Conservation (phyloP, 2,797 vertebrate genomes). For the Pelodytes ibericus region DNA sequence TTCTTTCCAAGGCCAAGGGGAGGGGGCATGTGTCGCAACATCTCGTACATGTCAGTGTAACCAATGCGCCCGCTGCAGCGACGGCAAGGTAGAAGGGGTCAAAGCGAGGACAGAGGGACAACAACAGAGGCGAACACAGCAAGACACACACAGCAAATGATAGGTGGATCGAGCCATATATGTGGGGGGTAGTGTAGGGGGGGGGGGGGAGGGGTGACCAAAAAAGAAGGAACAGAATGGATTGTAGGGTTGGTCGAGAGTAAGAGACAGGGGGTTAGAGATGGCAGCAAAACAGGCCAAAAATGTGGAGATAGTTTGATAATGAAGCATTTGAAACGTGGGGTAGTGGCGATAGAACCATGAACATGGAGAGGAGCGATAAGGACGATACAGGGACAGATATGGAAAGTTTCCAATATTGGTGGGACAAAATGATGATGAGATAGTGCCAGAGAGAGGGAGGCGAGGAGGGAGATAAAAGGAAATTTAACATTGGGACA, state of each 20-base stretch:
- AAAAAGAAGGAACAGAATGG: not conserved
- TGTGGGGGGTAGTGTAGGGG: conserved; percentile 10
- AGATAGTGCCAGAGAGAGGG: not conserved
- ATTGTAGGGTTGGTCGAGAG: too few relatives aligned
- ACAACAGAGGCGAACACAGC: conserved; percentile 55
- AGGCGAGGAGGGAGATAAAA: conserved; percentile 19
- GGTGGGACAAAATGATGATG: not conserved
- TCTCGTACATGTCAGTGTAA: conserved; percentile 99
- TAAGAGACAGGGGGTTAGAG: not conserved
- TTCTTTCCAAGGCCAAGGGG: conserved; percentile 99
- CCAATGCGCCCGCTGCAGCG: conserved; percentile 93
- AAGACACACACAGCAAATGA: conserved; percentile 26
- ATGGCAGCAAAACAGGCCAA: not conserved
- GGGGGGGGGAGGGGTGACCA: not conserved
- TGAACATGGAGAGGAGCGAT: not conserved
- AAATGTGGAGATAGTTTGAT: not conserved
- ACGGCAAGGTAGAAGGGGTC: conserved; percentile 49
- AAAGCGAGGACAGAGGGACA: conserved; percentile 70
- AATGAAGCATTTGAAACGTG: too few relatives aligned
- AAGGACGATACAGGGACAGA: not conserved
- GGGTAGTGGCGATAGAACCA: too few relatives aligned
- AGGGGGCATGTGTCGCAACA: conserved; percentile 99
- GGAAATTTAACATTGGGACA: conserved; percentile 22
- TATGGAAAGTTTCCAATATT: too few relatives aligned
- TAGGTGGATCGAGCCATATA: conserved; percentile 31